phyloP scores from a whole-genome alignment of 1,140 invertebrate species.

The Sarcophaga peregrina region DNA sequence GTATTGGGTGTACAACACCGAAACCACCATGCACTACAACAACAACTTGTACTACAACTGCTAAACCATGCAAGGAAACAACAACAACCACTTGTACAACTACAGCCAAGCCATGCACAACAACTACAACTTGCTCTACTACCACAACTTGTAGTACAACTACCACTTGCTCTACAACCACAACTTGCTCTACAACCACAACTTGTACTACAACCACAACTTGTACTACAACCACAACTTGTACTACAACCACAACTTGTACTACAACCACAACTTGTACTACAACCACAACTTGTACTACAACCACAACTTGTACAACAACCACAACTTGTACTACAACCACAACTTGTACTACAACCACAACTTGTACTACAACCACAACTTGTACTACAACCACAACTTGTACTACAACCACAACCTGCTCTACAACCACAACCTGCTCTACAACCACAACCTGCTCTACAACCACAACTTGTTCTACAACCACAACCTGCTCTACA shows the following conservation, averaged over 20 bases:
- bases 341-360: background rate
- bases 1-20: background rate
- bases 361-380: constrained; percentile 41
- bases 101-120: background rate
- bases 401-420: constrained; percentile 41
- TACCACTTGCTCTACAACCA: constrained; percentile 22
- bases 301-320: constrained; percentile 39
- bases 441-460: constrained; percentile 24
- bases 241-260: constrained; percentile 34
- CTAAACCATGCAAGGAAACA: background rate
- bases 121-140: constrained; percentile 26
- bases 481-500: background rate
- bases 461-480: constrained; percentile 23
- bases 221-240: background rate
- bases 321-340: constrained; percentile 29
- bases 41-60: constrained; percentile 40
- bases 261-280: constrained; percentile 25
- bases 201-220: constrained; percentile 40
- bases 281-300: constrained; percentile 27
- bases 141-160: constrained; percentile 34
- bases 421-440: constrained; percentile 14
- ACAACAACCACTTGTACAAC: constrained; percentile 8
- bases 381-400: constrained; percentile 38
- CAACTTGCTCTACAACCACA: constrained; percentile 42
- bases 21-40: constrained; percentile 21